Evolutionary conservation across 2,888 invertebrate species (phyloP).

Genomic region (Pseudoips prasinana): DNA sequence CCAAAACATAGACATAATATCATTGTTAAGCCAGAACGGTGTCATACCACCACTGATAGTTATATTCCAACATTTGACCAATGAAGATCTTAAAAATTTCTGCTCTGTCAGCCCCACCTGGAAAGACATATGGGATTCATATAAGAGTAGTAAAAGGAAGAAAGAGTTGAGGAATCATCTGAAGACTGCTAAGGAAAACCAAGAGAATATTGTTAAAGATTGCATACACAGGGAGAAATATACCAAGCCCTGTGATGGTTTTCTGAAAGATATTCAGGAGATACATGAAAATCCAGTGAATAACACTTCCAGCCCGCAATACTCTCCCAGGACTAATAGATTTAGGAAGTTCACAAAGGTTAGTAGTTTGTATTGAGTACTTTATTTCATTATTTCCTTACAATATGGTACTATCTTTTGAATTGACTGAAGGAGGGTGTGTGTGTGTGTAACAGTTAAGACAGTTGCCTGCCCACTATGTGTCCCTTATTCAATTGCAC

Average conservation of each 20-base stretch:
- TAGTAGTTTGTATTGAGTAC: too few relatives aligned
- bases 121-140: conserved; percentile 57
- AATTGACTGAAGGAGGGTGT: too few relatives aligned
- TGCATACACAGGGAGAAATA: conserved; percentile 35
- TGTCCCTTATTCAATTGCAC: too few relatives aligned
- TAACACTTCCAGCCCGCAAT: conserved; percentile 51
- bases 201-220: conserved; percentile 47
- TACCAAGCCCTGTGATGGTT: conserved; percentile 35
- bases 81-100: conserved; percentile 67
- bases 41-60: conserved; percentile 57
- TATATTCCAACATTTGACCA: conserved; percentile 60
- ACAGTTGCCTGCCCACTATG: too few relatives aligned
- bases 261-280: conserved; percentile 60
- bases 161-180: conserved; percentile 47
- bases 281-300: conserved; percentile 33
- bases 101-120: conserved; percentile 62
- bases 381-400: too few relatives aligned
- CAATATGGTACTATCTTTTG: too few relatives aligned
- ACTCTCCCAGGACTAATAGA: conserved; percentile 63
- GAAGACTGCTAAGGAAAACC: conserved; percentile 59
- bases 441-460: too few relatives aligned
- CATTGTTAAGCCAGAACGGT: conserved; percentile 50
- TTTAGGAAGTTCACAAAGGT: conserved; percentile 70
- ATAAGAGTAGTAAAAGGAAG: conserved; percentile 50
- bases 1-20: conserved; percentile 68